Evolutionary conservation across 1,140 invertebrate species (phyloP).

Genomic region (Monochamus saltuarius): DNA sequence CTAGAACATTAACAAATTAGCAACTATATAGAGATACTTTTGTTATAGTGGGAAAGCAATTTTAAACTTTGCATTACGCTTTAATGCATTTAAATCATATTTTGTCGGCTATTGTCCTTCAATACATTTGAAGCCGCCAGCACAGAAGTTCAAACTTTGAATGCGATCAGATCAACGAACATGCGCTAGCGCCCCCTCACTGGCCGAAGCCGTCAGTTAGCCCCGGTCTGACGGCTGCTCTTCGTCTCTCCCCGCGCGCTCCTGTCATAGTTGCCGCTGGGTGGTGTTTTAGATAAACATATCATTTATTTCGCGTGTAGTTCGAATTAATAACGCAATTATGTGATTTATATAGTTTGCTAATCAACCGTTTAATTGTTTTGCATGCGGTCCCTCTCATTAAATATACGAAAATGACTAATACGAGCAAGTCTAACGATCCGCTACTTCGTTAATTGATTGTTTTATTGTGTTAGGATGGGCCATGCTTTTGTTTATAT

Average conservation of each 20-base stretch:
- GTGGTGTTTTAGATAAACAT: conserved; percentile 21
- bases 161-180: not conserved
- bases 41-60: too few species aligned
- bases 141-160: too few species aligned
- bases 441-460: conserved; percentile 13
- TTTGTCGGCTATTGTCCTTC: too few species aligned
- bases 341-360: too few species aligned
- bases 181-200: not conserved
- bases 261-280: conserved; percentile 14
- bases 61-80: too few species aligned
- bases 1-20: too few species aligned
- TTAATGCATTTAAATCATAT: too few species aligned
- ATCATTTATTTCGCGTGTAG: conserved; percentile 9
- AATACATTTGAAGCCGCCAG: too few species aligned
- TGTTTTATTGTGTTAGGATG: conserved; percentile 36
- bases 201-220: not conserved
- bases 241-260: not conserved
- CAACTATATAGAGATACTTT: too few species aligned
- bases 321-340: conserved; percentile 4
- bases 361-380: too few species aligned
- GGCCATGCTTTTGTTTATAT: conserved; percentile 46
- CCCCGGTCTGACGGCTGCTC: conserved; percentile 2
- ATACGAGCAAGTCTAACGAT: conserved; percentile 6
- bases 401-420: too few species aligned
- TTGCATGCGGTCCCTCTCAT: too few species aligned